Evolutionary conservation across 2,888 invertebrate species (phyloP).

Genomic region (Eristalis pertinax): DNA sequence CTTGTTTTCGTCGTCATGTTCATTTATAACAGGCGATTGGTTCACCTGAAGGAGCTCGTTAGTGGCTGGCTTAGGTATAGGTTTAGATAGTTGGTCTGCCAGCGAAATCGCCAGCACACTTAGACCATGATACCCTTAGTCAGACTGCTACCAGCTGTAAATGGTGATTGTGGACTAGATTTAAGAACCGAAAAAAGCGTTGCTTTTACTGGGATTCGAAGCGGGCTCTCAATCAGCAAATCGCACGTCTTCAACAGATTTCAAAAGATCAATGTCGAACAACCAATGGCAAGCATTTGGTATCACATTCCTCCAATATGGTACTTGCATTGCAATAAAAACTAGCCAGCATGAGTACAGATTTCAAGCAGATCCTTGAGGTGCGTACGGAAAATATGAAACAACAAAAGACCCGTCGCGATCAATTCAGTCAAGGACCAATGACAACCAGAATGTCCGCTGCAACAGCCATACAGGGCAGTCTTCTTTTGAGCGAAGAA

Average conservation of each 20-base stretch:
- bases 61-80: too few relatives aligned
- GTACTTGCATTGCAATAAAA: conserved; percentile 96
- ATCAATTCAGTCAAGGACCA: conserved; percentile 88
- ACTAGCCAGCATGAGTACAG: conserved; percentile 97
- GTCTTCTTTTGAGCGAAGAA: conserved; percentile 82
- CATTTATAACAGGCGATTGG: too few relatives aligned
- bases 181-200: too few relatives aligned
- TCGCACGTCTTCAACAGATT: conserved; percentile 93
- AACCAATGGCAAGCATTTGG: conserved; percentile 88
- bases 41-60: too few relatives aligned
- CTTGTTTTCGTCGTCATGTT: too few relatives aligned
- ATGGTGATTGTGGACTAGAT: too few relatives aligned
- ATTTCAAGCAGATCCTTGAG: conserved; percentile 98
- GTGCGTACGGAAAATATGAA: conserved; percentile 98
- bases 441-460: conserved; percentile 84
- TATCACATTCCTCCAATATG: conserved; percentile 95
- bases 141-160: too few relatives aligned
- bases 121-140: too few relatives aligned
- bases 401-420: conserved; percentile 95
- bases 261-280: conserved; percentile 87
- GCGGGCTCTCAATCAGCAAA: conserved; percentile 98
- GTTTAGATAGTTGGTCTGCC: too few relatives aligned
- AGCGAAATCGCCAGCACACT: too few relatives aligned
- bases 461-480: conserved; percentile 82
- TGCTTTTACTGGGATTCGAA: too few relatives aligned